Evolutionary conservation across 2,113 vertebrate species (phyloP), one percentile per base, ranked within the genome.

Genomic region (Chloropsis cyanopogon): DNA sequence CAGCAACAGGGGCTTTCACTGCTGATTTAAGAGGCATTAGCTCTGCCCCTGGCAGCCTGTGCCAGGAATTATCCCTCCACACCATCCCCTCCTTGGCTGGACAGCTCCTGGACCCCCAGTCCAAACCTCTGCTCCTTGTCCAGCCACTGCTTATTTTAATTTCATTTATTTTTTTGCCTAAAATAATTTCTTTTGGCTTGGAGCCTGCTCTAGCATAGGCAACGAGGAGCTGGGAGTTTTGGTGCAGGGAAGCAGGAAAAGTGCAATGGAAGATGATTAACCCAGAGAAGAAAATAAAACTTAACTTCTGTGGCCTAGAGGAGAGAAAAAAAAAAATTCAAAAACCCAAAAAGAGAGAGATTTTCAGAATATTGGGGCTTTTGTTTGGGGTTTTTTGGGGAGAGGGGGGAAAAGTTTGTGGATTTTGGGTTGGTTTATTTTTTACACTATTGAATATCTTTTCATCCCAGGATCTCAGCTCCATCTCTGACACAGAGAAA

Each of bases 1-100:
- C 66, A 0, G 95, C 78, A 91, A 86, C 78, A 91, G 87, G n/a
- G 73, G 82, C 91, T 97, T 97, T 91, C 47, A 3, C 39, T 90
- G 53, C 35, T 0, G 31, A 69, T 88, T 94, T 94, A 94, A 95
- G 86, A 61, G 10, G 9, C 78, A 93, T 95, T 95, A 95, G 77
- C 90, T 93, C 24, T 72, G n/a, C 70, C 88, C 93, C 93, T 92
- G 35, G 63, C 59, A 88, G 71, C 64, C 46, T 42, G 52, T 77
- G 92, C 93, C 78, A 86, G 85, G 92, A 96, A 87, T 90, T 72
- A 50, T 39, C 47, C 54, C 77, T 46, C 23, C 2, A 4, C 8
- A 0, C 12, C 2, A 5, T 42, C 44, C 63, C 49, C 52, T 75
- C 52, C 83, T 13, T 1, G 4, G n/a, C 61, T 90, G 75, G 75